Evolutionary conservation across 2,888 invertebrate species (phyloP), one percentile per base, ranked within the genome.

Genomic region (Deroplatys truncata): DNA sequence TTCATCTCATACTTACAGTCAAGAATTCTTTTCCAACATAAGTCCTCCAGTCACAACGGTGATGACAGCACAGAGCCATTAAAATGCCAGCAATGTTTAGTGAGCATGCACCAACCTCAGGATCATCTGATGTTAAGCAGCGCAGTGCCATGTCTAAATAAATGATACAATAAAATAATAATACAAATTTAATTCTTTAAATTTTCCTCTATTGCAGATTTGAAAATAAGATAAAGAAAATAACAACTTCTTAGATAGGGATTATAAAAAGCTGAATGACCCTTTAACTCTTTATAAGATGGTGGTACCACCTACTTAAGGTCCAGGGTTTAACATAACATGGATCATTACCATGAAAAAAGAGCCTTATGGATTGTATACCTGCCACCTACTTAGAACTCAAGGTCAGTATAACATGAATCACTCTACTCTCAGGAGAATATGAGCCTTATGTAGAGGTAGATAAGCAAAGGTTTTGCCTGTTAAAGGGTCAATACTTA

Each of bases 61-160:
- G 98, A 93, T 98, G 98, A 93, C 98, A 98, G 93, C 98, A 98
- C 31, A 98, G 95, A 4, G 98, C 98, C 92, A 98, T 95, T 89
- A 97, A 94, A 84, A 96, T 92, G 10, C 97, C 97, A 88, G 91
- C 90, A 92, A 95, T 92, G 92, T 94, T 93, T 7, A 90, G 91
- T 90, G 88, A n/a, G 85, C 25, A 49, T 91, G 90, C 88, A 87
- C 84, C 28, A 90, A 93, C 93, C 90, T 72, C 56, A 20, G 56
- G 97, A 92, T 93, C 97, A 97, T 84, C 96, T 95, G 90, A 98
- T 92, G 1, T 97, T 25, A 72, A 72, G 7, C 56, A 72, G 20
- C 56, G 56, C 7, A 72, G 20, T 72, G 56, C 56, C 56, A 72
- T 72, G 25, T 72, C 56, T 72, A 25, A 72, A 72, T 15, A 72